Conservation (phyloP, 2,113 vertebrate species). For the Saguinus imperator region DNA sequence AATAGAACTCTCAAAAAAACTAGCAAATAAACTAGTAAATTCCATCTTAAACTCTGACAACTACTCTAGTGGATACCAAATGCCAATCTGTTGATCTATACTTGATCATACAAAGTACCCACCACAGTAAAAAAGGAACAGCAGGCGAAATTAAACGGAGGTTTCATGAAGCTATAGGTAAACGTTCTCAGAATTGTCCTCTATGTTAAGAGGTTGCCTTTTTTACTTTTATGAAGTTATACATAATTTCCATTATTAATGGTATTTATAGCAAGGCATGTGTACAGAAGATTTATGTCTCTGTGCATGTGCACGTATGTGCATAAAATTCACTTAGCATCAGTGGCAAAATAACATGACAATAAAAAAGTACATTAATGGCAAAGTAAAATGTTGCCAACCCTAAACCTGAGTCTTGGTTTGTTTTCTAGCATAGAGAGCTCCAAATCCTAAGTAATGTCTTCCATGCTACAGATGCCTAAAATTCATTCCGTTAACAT, state of each 20-base stretch:
- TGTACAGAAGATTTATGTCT: background rate
- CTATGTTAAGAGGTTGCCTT: background rate
- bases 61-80: background rate
- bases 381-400: background rate
- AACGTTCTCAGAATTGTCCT: background rate
- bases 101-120: background rate
- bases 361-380: background rate
- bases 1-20: background rate
- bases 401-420: background rate
- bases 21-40: background rate
- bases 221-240: background rate
- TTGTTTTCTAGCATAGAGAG: background rate
- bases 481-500: background rate
- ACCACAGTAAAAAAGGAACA: background rate
- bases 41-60: background rate
- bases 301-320: background rate
- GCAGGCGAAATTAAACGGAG: background rate
- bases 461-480: background rate
- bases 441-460: background rate
- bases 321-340: background rate
- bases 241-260: background rate
- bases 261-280: background rate
- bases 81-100: background rate
- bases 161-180: background rate
- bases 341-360: background rate